Conservation (phyloP, 2,888 invertebrate species). For the Epinotia ramella region DNA sequence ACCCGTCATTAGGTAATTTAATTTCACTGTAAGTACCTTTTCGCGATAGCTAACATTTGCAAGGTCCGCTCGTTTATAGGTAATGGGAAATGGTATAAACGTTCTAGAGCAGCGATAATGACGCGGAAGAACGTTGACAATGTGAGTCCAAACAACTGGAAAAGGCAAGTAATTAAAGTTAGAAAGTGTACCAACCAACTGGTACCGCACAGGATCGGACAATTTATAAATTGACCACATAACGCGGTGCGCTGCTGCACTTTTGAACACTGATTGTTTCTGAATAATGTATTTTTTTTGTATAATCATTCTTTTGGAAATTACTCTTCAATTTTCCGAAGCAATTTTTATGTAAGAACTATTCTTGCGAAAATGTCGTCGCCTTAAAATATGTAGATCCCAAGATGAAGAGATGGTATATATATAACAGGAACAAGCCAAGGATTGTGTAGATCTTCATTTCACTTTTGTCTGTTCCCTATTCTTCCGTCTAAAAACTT, state of each 20-base stretch:
- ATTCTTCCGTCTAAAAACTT: too few species aligned
- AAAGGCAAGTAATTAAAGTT: conserved; percentile 74
- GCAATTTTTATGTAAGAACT: not conserved
- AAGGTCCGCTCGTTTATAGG: conserved; percentile 32
- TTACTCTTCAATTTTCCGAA: too few species aligned
- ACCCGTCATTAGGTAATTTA: not conserved
- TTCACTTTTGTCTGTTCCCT: not conserved
- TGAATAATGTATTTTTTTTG: not conserved
- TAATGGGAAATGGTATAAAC: conserved; percentile 41
- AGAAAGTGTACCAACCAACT: conserved; percentile 70
- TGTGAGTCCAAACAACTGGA: conserved; percentile 67
- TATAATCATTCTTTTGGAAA: not conserved
- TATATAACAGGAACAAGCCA: not conserved
- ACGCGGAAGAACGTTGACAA: conserved; percentile 74
- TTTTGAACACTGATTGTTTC: conserved; percentile 42
- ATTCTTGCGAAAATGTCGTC: not conserved
- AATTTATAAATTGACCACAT: conserved; percentile 72
- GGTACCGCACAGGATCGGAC: conserved; percentile 66
- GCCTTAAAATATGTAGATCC: not conserved
- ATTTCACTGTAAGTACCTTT: not conserved
- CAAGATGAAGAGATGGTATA: too few species aligned
- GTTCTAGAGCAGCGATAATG: conserved; percentile 64
- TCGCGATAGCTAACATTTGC: conserved; percentile 22
- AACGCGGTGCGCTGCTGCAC: conserved; percentile 57
- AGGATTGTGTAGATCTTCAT: not conserved